Evolutionary conservation across 2,797 vertebrate species (phyloP).

Genomic region (Clarias fuscus): DNA sequence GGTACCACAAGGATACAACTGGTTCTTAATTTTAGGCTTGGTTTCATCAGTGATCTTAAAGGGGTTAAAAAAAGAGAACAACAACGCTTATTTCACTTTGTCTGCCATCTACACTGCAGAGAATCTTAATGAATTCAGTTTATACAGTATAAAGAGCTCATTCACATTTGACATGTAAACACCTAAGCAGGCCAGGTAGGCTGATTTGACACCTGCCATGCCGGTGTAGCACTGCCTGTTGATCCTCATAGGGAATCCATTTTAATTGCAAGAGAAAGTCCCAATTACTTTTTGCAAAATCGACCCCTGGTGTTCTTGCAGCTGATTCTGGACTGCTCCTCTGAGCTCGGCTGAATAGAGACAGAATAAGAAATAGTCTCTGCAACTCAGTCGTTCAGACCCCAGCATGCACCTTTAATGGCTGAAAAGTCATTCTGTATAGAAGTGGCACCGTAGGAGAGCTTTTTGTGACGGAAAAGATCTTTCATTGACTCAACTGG

Average conservation of each 20-base stretch:
- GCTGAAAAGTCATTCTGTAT: conserved; percentile 47
- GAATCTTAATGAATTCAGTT: conserved; percentile 38
- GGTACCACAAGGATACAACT: not conserved
- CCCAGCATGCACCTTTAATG: conserved; percentile 30
- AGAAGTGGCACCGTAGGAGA: conserved; percentile 33
- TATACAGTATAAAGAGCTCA: not conserved
- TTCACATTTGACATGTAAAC: conserved; percentile 40
- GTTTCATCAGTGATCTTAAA: not conserved
- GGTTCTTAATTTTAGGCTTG: not conserved
- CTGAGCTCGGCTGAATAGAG: conserved; percentile 19
- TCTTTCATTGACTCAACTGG: conserved; percentile 48
- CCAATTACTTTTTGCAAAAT: conserved; percentile 42
- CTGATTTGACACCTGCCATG: conserved; percentile 44
- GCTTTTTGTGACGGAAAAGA: conserved; percentile 54
- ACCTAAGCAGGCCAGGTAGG: conserved; percentile 29
- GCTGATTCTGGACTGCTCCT: conserved; percentile 31
- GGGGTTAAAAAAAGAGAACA: not conserved
- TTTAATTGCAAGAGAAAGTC: conserved; percentile 43
- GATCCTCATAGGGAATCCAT: conserved; percentile 28
- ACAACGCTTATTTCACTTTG: not conserved
- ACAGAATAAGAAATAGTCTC: conserved; percentile 14
- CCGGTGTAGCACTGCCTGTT: conserved; percentile 22
- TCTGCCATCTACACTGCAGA: conserved; percentile 14
- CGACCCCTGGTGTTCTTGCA: conserved; percentile 14
- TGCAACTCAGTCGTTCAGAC: conserved; percentile 9